These are phyloP conservation scores for Polypedilum vanderplanki DNA, from an alignment of 1,140 invertebrate species.

Conservation along the genomic window DNA sequence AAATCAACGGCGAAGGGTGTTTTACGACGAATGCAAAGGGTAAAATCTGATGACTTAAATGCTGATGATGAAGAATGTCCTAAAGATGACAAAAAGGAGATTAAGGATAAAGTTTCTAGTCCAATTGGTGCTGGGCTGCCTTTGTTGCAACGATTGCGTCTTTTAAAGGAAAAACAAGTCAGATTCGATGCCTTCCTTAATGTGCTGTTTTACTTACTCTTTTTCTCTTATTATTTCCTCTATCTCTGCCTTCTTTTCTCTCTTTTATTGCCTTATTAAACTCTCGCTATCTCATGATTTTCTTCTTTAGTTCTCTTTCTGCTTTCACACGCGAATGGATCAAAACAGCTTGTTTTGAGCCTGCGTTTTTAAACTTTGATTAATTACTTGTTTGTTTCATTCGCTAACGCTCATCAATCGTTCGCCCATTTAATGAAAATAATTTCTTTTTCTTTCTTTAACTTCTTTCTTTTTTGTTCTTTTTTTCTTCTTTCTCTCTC, in stretches of 20 bases:
- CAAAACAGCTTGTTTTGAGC: background rate
- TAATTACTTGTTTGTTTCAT: background rate
- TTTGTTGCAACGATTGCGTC: conserved; percentile 62
- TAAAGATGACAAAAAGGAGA: conserved; percentile 49
- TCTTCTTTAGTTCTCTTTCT: background rate
- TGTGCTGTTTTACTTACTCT: conserved; percentile 22
- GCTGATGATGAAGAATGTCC: conserved; percentile 47
- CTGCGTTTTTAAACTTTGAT: background rate
- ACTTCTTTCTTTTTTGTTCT: background rate
- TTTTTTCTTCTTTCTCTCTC: background rate
- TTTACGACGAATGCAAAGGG: conserved; percentile 60
- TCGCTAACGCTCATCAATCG: background rate
- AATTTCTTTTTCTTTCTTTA: background rate
- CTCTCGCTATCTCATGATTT: background rate
- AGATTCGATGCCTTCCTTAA: conserved; percentile 43
- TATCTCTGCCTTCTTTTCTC: background rate
- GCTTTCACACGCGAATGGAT: background rate
- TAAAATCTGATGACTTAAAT: conserved; percentile 58
- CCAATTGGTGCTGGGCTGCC: conserved; percentile 77
- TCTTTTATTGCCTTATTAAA: background rate
- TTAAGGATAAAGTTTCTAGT: conserved; percentile 54
- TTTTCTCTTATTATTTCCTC: background rate
- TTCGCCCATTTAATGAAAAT: background rate
- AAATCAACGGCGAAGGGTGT: conserved; percentile 47
- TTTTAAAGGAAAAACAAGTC: conserved; percentile 80